These are phyloP conservation scores for Leptatherina wallacei DNA, from an alignment of 2,797 vertebrate species.

Conservation along the genomic window DNA sequence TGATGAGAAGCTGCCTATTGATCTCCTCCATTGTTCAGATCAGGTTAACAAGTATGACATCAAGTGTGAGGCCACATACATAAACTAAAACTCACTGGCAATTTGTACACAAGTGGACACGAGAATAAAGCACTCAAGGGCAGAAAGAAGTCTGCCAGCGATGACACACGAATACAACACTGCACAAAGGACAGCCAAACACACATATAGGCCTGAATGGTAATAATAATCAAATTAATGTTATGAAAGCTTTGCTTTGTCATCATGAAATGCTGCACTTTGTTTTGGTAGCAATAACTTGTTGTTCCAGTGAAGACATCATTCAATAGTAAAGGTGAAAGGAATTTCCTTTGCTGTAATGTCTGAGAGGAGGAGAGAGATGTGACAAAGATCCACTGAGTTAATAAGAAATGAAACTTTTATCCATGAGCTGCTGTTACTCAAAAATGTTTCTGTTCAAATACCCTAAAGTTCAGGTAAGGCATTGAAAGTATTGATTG, in stretches of 20 bases:
- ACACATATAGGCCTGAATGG: background rate
- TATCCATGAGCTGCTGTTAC: constrained; percentile 9
- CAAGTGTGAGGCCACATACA: background rate
- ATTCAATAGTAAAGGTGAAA: background rate
- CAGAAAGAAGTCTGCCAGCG: background rate
- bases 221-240: background rate
- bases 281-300: background rate
- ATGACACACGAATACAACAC: background rate
- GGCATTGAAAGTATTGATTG: constrained; percentile 64
- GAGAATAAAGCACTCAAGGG: background rate
- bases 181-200: background rate
- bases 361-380: constrained; percentile 1
- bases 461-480: constrained; percentile 33
- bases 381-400: background rate
- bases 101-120: constrained; percentile 12
- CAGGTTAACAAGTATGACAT: constrained; percentile 28
- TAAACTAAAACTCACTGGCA: background rate
- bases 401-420: constrained; percentile 32
- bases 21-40: constrained; percentile 35
- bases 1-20: constrained; percentile 55
- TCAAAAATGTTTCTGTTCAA: constrained; percentile 27
- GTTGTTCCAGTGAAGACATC: background rate
- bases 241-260: background rate
- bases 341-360: background rate
- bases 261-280: background rate